These are phyloP conservation scores for Nasonia vitripennis DNA, from an alignment of 1,140 invertebrate species.

Conservation along the genomic window DNA sequence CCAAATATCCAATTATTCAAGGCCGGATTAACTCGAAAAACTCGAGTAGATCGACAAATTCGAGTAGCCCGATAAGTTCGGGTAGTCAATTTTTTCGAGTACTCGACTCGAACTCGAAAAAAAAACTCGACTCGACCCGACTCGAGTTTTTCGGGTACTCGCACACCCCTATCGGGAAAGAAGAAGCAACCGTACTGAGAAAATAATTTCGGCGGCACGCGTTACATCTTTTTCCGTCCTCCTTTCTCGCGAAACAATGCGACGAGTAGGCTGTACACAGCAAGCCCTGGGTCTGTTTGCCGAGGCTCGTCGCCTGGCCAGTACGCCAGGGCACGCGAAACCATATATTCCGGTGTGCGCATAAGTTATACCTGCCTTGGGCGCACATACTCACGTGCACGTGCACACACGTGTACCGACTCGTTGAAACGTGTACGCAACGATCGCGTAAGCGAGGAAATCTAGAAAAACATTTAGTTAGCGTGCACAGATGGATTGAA, in stretches of 20 bases:
- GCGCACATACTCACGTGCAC: background rate
- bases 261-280: constrained; percentile 34
- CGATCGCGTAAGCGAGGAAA: too few relatives aligned
- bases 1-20: too few relatives aligned
- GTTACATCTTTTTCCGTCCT: constrained; percentile 13
- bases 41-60: too few relatives aligned
- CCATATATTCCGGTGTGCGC: constrained; percentile 56
- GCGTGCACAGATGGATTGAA: too few relatives aligned
- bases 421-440: background rate
- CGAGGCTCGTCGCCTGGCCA: constrained; percentile 1
- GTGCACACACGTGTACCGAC: background rate
- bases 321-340: constrained; percentile 55
- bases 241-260: constrained; percentile 54
- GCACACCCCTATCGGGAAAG: background rate
- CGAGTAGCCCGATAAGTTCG: too few relatives aligned
- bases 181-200: background rate
- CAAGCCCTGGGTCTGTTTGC: constrained; percentile 38
- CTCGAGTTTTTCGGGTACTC: too few relatives aligned
- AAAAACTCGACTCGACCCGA: too few relatives aligned
- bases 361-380: constrained; percentile 34
- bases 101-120: too few relatives aligned
- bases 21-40: too few relatives aligned
- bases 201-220: constrained; percentile 45
- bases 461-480: too few relatives aligned
- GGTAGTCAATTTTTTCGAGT: too few relatives aligned